phyloP scores from a whole-genome alignment of 1,140 invertebrate species.

The Ephestia elutella region DNA sequence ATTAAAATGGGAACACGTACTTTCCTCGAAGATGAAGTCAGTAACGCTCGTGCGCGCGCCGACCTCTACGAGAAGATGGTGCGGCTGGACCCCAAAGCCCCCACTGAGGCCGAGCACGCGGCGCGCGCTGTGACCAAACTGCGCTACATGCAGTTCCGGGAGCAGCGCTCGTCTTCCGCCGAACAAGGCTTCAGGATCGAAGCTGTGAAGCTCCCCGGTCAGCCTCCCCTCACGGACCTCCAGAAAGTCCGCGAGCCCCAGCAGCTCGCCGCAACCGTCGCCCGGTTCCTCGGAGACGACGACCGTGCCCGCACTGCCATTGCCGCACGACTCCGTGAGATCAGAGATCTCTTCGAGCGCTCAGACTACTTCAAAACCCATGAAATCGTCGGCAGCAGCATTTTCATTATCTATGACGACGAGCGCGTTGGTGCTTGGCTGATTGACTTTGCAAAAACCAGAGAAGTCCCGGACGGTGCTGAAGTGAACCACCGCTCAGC shows the following conservation, averaged over 20 bases:
- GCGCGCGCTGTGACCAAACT: constrained; percentile 91
- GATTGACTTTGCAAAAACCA: constrained; percentile 97
- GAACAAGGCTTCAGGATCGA: constrained; percentile 96
- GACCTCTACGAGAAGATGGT: constrained; percentile 96
- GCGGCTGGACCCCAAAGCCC: constrained; percentile 90
- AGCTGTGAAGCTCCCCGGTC: constrained; percentile 90
- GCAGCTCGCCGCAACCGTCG: constrained; percentile 87
- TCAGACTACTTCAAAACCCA: constrained; percentile 92
- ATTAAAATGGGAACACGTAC: constrained; percentile 95
- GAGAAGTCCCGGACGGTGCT: constrained; percentile 81
- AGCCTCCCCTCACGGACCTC: constrained; percentile 82
- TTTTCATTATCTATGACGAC: constrained; percentile 95
- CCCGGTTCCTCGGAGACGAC: constrained; percentile 83
- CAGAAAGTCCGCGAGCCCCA: constrained; percentile 85
- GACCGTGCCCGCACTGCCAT: constrained; percentile 81
- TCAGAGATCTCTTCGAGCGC: constrained; percentile 85
- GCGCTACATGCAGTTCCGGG: constrained; percentile 96
- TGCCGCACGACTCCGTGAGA: constrained; percentile 82
- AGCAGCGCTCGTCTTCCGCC: constrained; percentile 93
- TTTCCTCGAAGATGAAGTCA: constrained; percentile 95
- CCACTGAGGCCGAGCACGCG: constrained; percentile 87
- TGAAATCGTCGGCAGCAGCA: constrained; percentile 95
- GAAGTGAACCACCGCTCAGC: constrained; percentile 83
- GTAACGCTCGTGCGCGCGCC: constrained; percentile 83
- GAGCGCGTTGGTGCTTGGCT: constrained; percentile 92